Evolutionary conservation across 2,888 invertebrate genomes (phyloP).

Genomic region (Protophormia terraenovae): DNA sequence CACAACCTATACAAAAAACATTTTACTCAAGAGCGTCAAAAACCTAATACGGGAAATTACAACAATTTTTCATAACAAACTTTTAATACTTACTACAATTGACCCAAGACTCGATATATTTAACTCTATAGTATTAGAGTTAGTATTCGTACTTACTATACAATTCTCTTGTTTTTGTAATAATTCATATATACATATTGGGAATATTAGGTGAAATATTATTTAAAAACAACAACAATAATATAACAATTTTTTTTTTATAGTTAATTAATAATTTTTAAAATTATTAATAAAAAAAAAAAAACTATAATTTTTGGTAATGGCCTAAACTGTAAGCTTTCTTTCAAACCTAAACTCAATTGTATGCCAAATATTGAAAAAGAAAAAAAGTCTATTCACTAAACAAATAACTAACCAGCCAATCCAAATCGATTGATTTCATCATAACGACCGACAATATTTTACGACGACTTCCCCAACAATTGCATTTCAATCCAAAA

Average conservation of each 20-base stretch:
- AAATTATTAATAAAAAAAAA: conserved; percentile 36
- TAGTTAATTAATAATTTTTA: conserved; percentile 42
- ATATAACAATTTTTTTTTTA: no score
- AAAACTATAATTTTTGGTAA: conserved; percentile 60
- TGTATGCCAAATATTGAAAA: conserved; percentile 49
- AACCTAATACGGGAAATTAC: conserved; percentile 43
- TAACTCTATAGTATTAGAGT: neutral
- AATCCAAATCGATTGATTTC: conserved; percentile 51
- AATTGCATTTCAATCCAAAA: conserved; percentile 49
- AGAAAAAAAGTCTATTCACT: no score
- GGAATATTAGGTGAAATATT: conserved; percentile 22
- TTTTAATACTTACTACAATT: conserved; percentile 10
- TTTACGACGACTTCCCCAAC: conserved; percentile 33
- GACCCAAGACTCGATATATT: conserved; percentile 26
- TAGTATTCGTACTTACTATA: no score
- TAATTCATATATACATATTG: conserved; percentile 30
- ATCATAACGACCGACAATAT: conserved; percentile 34
- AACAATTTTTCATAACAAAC: neutral
- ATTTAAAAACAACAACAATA: neutral
- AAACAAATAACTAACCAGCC: neutral
- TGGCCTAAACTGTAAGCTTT: conserved; percentile 50
- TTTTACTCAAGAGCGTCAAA: conserved; percentile 21
- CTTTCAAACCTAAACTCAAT: conserved; percentile 43
- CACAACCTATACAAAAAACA: neutral
- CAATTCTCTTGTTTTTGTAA: conserved; percentile 43